Percentiles rank a stretch among this genome's conserved stretches.
Conservation (phyloP, 2,113 vertebrate species). For the Entosphenus tridentatus region DNA sequence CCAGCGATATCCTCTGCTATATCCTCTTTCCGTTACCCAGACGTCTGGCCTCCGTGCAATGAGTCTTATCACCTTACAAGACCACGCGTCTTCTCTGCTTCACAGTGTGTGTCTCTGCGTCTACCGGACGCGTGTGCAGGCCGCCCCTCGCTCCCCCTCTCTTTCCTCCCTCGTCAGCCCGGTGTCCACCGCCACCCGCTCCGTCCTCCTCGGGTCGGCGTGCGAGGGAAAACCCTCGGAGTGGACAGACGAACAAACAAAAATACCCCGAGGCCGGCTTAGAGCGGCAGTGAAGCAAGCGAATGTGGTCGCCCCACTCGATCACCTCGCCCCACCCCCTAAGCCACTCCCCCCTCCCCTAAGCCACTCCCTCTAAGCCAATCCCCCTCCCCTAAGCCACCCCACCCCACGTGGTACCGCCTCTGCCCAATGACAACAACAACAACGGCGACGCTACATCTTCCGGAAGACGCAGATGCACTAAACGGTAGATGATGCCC, state of each 20-base stretch:
- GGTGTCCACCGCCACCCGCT: background rate
- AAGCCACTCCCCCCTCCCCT: background rate
- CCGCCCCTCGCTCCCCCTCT: too few relatives aligned
- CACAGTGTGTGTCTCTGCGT: too few relatives aligned
- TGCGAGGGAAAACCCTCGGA: background rate
- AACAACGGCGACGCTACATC: too few relatives aligned
- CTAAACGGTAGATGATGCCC: too few relatives aligned
- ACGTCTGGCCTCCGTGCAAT: too few relatives aligned
- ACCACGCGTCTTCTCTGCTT: too few relatives aligned
- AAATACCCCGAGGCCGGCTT: background rate
- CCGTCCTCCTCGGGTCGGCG: background rate
- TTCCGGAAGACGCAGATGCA: too few relatives aligned
- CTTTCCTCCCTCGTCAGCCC: background rate
- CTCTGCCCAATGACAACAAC: background rate
- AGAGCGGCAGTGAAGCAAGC: conserved; percentile 15
- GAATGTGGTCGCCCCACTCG: background rate
- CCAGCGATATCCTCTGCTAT: too few relatives aligned
- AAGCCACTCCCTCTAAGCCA: background rate
- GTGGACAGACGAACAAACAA: background rate
- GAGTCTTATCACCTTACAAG: too few relatives aligned
- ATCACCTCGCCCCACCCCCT: background rate
- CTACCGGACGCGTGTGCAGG: too few relatives aligned
- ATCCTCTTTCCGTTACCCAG: too few relatives aligned
- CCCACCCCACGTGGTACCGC: background rate
- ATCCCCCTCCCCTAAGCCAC: background rate